Percentiles rank a stretch among this genome's conserved stretches.
Evolutionary conservation across 2,113 vertebrate genomes (phyloP).

Genomic region (Tylochromis polylepis): DNA sequence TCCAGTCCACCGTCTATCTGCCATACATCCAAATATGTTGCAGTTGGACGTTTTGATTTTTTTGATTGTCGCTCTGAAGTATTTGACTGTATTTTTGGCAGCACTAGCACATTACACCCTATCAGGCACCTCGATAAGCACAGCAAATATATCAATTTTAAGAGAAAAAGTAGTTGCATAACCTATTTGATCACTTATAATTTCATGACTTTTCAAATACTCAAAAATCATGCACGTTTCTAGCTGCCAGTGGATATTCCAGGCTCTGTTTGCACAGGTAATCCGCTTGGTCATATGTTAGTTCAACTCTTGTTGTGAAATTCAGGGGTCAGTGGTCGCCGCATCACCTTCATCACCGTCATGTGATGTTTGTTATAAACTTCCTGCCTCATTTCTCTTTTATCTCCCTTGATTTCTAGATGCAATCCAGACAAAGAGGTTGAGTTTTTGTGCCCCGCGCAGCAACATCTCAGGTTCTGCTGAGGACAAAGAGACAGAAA

Average conservation of each 20-base stretch:
- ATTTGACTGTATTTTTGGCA: not conserved
- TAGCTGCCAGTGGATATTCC: not conserved
- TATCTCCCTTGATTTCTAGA: slow-evolving; percentile 22
- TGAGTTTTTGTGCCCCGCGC: slow-evolving; percentile 29
- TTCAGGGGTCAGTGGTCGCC: not conserved
- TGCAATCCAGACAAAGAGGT: slow-evolving; percentile 49
- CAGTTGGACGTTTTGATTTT: not conserved
- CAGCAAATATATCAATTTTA: not conserved
- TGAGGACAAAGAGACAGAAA: slow-evolving; percentile 15
- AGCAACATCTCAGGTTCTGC: not conserved
- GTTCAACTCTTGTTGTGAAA: not conserved
- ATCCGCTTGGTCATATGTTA: not conserved
- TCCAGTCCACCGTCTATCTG: not conserved
- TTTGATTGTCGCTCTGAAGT: not conserved
- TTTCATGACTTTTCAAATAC: not conserved
- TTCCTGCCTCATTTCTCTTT: not conserved
- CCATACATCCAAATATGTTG: not conserved
- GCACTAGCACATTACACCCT: not conserved
- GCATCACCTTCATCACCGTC: not conserved
- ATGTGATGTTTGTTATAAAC: not conserved
- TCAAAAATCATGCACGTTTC: not conserved
- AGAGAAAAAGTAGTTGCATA: not conserved
- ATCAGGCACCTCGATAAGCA: not conserved
- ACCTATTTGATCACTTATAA: not conserved
- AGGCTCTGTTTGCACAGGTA: not conserved